Base-by-base conservation (phyloP, 2,797 vertebrate genomes). In the Scolopax rusticola region DNA sequence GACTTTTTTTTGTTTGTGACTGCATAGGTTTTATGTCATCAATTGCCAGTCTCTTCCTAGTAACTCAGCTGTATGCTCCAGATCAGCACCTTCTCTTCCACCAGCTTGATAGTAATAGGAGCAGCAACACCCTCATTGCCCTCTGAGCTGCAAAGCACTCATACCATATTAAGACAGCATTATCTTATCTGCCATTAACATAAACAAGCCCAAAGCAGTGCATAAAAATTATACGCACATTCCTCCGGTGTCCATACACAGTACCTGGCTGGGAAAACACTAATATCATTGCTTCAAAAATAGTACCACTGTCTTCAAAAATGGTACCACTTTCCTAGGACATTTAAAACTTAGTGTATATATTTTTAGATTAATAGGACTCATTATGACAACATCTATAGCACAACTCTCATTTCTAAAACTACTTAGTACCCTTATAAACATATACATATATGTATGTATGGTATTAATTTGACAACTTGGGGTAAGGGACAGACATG, bases 171-270 rank as follows among this genome's bases (percentile, higher is more conserved):
- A 93, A 90, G 84, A 84, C 15, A 84, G 57, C 73, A 95, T 95
- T 95, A 85, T 91, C 95, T 96, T 96, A 92, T 93, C 97, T 96
- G 57, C 76, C 90, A 90, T 95, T 96, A 95, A 91, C 71, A 96
- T 86, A 93, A 96, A 96, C 48, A 86, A 87, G 74, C 43, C 93
- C 95, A 94, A 97, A 97, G 61, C 70, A 93, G 82, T 36, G 43
- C 65, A 88, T 92, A 87, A 94, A 97, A 90, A 64, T 79, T 85
- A 89, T 51, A 90, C 74, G 79, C 76, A 50, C 84, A 73, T 85
- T 95, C 75, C 95, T 51, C 83, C 3, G 0, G 70, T 88, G 93
- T 86, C 94, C 88, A 96, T 71, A 93, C 90, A 45, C 74, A 41
- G 63, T 51, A 90, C 65, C 67, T 84, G 40, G 69, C 54, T 23